Conservation (phyloP, 2,797 vertebrate species). For the Sebastes steindachneri region DNA sequence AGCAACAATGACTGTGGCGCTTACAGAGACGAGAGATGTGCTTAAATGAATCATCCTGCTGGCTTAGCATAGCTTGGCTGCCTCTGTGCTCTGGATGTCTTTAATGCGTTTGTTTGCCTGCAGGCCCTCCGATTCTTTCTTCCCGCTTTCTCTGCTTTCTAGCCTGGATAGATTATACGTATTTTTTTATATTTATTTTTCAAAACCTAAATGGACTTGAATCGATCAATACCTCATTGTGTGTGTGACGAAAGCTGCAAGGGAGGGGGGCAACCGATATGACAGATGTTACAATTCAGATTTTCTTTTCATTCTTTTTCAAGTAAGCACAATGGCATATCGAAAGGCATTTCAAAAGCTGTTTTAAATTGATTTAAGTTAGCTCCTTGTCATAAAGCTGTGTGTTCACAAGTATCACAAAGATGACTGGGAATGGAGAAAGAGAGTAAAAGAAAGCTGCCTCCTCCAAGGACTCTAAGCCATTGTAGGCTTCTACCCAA, state of each 20-base stretch:
- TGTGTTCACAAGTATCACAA: slow-evolving; percentile 85
- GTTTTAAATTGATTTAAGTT: slow-evolving; percentile 88
- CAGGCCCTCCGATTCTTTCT: slow-evolving; percentile 76
- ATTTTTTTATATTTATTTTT: slow-evolving; percentile 75
- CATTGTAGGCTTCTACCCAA: slow-evolving; percentile 83
- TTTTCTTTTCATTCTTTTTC: slow-evolving; percentile 84
- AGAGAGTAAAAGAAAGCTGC: slow-evolving; percentile 74
- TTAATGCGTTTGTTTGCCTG: slow-evolving; percentile 83
- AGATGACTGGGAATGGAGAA: slow-evolving; percentile 77
- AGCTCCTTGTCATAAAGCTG: slow-evolving; percentile 82
- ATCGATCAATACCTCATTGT: slow-evolving; percentile 86
- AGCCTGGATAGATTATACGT: slow-evolving; percentile 75
- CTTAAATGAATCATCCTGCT: slow-evolving; percentile 85
- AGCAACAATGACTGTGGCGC: slow-evolving; percentile 76
- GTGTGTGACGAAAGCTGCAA: slow-evolving; percentile 78
- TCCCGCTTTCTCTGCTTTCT: slow-evolving; percentile 76
- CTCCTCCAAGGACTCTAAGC: slow-evolving; percentile 77
- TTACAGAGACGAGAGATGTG: slow-evolving; percentile 80
- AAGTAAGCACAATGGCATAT: slow-evolving; percentile 83
- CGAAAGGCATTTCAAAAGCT: slow-evolving; percentile 85
- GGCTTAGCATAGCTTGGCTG: slow-evolving; percentile 84
- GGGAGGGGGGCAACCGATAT: slow-evolving; percentile 66
- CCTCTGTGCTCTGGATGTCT: slow-evolving; percentile 79
- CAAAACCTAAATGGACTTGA: slow-evolving; percentile 84
- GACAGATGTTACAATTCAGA: slow-evolving; percentile 86